Base-by-base conservation (phyloP, 2,113 vertebrate genomes). In the Sylvietta virens region DNA sequence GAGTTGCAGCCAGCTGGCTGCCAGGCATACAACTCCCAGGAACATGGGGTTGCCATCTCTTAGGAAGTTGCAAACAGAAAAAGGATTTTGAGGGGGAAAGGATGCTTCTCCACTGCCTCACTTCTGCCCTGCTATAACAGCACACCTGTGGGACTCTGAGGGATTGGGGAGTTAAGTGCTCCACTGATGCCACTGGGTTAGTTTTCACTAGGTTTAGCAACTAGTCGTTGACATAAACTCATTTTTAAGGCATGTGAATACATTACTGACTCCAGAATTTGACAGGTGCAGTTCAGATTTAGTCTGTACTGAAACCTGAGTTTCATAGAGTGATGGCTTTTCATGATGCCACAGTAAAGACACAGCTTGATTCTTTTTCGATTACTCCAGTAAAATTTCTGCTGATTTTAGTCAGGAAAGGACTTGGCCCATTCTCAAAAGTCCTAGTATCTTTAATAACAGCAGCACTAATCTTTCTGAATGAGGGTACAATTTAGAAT, bases 1-100 rank as follows among this genome's bases (percentile, higher is more conserved):
- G 94, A 97, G 73, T 92, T 98, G 81, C 30, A 96, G 42, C 45
- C 97, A 24, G 97, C 97, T 13, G 97, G 96, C 15, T 98, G 97
- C 96, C 98, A 94, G 88, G 30, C 97, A 58, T 95, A 96, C 35
- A 35, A 26, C 31, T 97, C 97, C 3, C 88, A 95, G 62, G 94
- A 92, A 70, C 62, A 94, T 0, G 61, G 88, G 57, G 58, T 64
- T 3, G 89, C 90, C 3, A 70, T 97, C 81, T 97, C 97, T 77
- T 97, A 88, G 97, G 97, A 28, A 93, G 73, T 7, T 69, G 45
- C 18, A 96, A 95, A 81, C 97, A 98, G 91, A 97, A 97, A 17
- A 76, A 62, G 18, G 95, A 95, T 80, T 97, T 97, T 12, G 69
- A 95, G 81, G 96, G 44, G 73, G 74, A 44, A 78, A 92, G 45